Evolutionary conservation across 2,888 invertebrate species (phyloP).

Genomic region (Carpatolechia fugitivella): DNA sequence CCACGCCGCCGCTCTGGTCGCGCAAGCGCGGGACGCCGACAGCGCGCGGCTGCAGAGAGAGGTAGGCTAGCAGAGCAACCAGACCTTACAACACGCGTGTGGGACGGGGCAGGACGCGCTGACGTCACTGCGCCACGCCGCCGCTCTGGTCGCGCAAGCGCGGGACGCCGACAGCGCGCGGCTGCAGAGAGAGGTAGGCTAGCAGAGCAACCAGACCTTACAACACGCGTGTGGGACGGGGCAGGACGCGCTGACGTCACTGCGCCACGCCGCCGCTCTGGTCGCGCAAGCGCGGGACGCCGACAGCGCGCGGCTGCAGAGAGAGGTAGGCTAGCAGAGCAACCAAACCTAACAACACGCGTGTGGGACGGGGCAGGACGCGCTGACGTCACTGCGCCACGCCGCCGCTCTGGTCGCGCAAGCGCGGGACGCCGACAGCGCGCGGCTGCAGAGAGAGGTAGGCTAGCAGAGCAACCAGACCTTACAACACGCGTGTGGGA

Average conservation of each 20-base stretch:
- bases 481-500: too few relatives aligned
- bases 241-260: slow-evolving; percentile 74
- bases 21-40: slow-evolving; percentile 81
- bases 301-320: slow-evolving; percentile 53
- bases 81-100: too few relatives aligned
- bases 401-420: slow-evolving; percentile 82
- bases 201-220: too few relatives aligned
- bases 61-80: slow-evolving; percentile 38
- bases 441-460: slow-evolving; percentile 61
- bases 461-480: neutral
- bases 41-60: slow-evolving; percentile 55
- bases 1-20: slow-evolving; percentile 81
- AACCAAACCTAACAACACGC: too few relatives aligned
- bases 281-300: slow-evolving; percentile 82
- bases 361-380: slow-evolving; percentile 79
- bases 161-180: slow-evolving; percentile 75
- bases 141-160: slow-evolving; percentile 81
- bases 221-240: slow-evolving; percentile 81
- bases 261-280: slow-evolving; percentile 81
- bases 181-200: slow-evolving; percentile 57
- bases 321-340: slow-evolving; percentile 49
- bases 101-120: slow-evolving; percentile 80
- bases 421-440: slow-evolving; percentile 78
- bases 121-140: slow-evolving; percentile 78
- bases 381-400: slow-evolving; percentile 78